Evolutionary conservation across 1,140 invertebrate species (phyloP), one percentile per base, ranked within the genome.

Genomic region (Nymphalis io): DNA sequence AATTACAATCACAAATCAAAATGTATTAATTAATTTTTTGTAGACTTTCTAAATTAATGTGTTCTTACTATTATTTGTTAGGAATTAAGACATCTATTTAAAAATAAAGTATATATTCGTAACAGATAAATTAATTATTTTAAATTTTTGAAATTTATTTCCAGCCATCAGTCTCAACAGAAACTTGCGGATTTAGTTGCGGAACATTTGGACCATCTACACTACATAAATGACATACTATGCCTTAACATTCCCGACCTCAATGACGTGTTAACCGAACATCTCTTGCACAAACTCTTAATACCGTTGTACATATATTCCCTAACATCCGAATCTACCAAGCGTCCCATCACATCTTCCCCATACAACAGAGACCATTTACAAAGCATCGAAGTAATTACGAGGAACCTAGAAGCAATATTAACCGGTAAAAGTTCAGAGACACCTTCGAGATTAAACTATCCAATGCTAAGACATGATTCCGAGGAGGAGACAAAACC

Each of bases 221-320:
- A 99, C 92, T 99, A 99, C 89, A 92, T 99, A 21, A 99, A 99
- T 84, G 99, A 99, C 78, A 99, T 99, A 84, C 93, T 99, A 18
- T 96, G 96, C 83, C 93, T 99, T 18, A 95, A 98, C 83, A 98
- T 99, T 79, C 95, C 96, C 40, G 96, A 98, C 80, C 93, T 99
- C 55, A 99, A 99, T 92, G 96, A 97, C 78, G 97, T 99, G 27
- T 92, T 99, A n/a, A 97, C 97, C 0, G 97, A 99, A 84, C 98
- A 99, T 92, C 92, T 99, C 23, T 92, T 99, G 23, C 96, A 99
- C 84, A 96, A 98, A 87, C 92, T 99, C 1, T 93, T 99, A 33
- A 96, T 99, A 71, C 98, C 99, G 12, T 92, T 99, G 39, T 99
- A 99, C 83, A 96, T 99, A 67, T 98, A 97, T 88, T 99, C 98